phyloP scores from a whole-genome alignment of 2,113 vertebrate species.

The Daboia siamensis region DNA sequence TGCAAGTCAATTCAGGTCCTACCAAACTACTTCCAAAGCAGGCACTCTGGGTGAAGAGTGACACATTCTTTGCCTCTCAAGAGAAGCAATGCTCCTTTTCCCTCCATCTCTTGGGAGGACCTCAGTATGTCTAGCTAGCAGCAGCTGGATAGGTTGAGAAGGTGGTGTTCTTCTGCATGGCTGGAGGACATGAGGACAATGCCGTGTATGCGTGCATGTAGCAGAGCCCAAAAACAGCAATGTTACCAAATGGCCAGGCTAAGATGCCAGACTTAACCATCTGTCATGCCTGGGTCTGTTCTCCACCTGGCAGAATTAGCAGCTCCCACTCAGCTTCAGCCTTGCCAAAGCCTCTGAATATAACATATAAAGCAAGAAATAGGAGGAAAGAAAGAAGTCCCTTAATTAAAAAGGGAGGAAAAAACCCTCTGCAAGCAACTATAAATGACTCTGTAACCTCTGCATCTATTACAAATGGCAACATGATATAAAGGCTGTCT shows the following conservation, averaged over 20 bases:
- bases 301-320: background rate
- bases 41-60: background rate
- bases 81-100: background rate
- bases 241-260: slow-evolving; percentile 27
- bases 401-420: background rate
- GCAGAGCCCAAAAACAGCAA: slow-evolving; percentile 11
- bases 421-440: background rate
- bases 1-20: background rate
- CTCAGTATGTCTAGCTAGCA: background rate
- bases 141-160: slow-evolving; percentile 3
- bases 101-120: background rate
- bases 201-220: background rate
- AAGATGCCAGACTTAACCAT: slow-evolving; percentile 27
- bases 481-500: background rate
- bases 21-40: background rate
- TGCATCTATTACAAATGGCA: background rate
- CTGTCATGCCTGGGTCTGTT: slow-evolving; percentile 24
- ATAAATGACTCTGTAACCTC: background rate
- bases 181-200: slow-evolving; percentile 3
- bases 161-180: slow-evolving; percentile 14
- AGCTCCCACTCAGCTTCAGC: background rate
- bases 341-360: background rate
- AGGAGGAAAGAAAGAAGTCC: background rate
- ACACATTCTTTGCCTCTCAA: background rate
- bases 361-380: background rate